These are phyloP conservation scores for Myiagra hebetior DNA, from an alignment of 2,113 vertebrate species.

Conservation along the genomic window DNA sequence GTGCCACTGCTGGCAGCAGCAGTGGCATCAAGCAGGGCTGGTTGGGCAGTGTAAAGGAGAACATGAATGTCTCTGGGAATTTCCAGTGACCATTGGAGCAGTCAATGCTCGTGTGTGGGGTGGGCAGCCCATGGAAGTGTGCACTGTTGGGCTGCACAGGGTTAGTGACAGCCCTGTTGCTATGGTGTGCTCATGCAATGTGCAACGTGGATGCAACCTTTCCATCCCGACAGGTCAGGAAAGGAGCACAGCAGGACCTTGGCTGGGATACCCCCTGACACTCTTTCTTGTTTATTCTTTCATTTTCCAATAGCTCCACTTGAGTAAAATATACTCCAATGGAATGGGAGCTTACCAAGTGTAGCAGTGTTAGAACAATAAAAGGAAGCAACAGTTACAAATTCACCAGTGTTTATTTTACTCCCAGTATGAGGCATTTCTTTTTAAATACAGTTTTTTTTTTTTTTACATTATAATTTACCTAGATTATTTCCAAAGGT, in stretches of 20 bases:
- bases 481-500: background rate
- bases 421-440: background rate
- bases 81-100: background rate
- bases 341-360: background rate
- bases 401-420: background rate
- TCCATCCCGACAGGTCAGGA: background rate
- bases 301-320: background rate
- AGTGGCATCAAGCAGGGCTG: background rate
- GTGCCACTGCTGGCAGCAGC: fast-evolving
- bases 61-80: background rate
- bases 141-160: fast-evolving
- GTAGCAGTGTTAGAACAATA: background rate
- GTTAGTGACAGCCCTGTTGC: background rate
- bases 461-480: background rate
- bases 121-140: background rate
- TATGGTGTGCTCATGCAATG: fast-evolving
- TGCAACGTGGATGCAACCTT: background rate
- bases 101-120: background rate
- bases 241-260: background rate
- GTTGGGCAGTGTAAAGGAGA: background rate
- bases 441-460: background rate
- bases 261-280: background rate
- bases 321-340: background rate
- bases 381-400: background rate
- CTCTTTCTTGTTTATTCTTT: background rate